phyloP scores from a whole-genome alignment of 2,113 vertebrate species.

The Zapornia atra region DNA sequence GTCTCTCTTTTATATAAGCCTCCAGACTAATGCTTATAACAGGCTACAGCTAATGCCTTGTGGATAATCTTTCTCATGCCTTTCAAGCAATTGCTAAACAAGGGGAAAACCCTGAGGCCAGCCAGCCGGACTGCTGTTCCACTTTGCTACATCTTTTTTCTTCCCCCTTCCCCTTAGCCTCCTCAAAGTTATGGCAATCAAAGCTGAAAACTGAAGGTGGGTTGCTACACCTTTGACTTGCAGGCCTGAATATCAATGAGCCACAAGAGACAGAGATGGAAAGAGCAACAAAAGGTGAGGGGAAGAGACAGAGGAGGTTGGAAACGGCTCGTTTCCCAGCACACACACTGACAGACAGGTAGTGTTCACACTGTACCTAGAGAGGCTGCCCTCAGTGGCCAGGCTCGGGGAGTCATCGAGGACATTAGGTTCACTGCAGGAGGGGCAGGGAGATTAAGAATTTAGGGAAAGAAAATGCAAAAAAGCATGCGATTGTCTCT shows the following conservation, averaged over 20 bases:
- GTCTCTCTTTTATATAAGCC: slow-evolving; percentile 7
- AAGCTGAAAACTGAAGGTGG: slow-evolving; percentile 69
- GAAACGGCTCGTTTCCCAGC: slow-evolving; percentile 81
- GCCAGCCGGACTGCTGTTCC: neutral
- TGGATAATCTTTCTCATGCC: slow-evolving; percentile 24
- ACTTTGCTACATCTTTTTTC: neutral
- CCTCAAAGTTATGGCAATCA: slow-evolving; percentile 26
- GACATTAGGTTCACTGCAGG: slow-evolving; percentile 99
- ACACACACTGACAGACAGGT: slow-evolving; percentile 88
- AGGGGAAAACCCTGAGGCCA: neutral
- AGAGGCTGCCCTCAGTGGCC: slow-evolving; percentile 98
- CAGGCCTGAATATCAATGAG: slow-evolving; percentile 78
- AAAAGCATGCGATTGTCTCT: slow-evolving; percentile 78
- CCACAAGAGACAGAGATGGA: slow-evolving; percentile 76
- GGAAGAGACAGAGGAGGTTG: slow-evolving; percentile 68
- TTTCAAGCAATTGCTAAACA: neutral
- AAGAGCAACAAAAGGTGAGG: slow-evolving; percentile 59
- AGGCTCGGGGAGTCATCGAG: slow-evolving; percentile 99
- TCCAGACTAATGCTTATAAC: slow-evolving; percentile 27
- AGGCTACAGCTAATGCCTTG: slow-evolving; percentile 21
- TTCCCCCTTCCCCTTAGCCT: neutral
- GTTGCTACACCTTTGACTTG: slow-evolving; percentile 82
- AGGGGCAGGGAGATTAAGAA: slow-evolving; percentile 90
- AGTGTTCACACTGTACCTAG: slow-evolving; percentile 98
- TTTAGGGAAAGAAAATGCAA: slow-evolving; percentile 88